A percentile compares a stretch with the other conserved stretches of the same genome.
phyloP scores from a whole-genome alignment of 2,888 invertebrate genomes.

The Aspidiotus rigidus region DNA sequence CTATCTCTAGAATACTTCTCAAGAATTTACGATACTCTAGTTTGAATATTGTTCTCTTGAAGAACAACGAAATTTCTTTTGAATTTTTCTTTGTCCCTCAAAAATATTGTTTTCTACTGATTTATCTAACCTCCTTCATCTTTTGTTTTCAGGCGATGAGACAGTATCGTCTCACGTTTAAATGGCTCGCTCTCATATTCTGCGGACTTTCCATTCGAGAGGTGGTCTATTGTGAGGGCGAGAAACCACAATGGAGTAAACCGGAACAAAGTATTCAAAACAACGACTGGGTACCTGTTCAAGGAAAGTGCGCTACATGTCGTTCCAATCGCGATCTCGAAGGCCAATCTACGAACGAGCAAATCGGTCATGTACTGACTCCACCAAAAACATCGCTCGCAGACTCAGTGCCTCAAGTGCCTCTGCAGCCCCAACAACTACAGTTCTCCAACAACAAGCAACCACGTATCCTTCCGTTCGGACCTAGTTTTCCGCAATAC shows the following conservation, averaged over 20 bases:
- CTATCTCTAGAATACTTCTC: no score
- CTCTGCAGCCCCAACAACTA: conserved; percentile 19
- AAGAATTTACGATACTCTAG: no score
- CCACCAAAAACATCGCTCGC: conserved; percentile 19
- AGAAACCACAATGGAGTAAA: conserved; percentile 37
- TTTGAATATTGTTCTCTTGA: no score
- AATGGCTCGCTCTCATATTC: conserved; percentile 17
- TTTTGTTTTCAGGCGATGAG: conserved; percentile 16
- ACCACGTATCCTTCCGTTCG: conserved; percentile 24
- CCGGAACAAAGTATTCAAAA: conserved; percentile 35
- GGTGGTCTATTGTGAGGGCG: not conserved
- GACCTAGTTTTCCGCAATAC: conserved; percentile 15
- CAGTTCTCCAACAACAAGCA: conserved; percentile 9
- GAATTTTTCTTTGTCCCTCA: no score
- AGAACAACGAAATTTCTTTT: no score
- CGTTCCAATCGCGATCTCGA: conserved; percentile 34
- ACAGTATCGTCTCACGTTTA: conserved; percentile 3
- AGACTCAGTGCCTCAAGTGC: conserved; percentile 22
- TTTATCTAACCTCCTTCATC: not conserved
- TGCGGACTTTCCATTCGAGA: conserved; percentile 9
- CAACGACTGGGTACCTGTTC: conserved; percentile 52
- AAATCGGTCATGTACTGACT: conserved; percentile 35
- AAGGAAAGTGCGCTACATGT: conserved; percentile 43
- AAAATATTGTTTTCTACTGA: no score
- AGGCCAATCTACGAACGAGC: conserved; percentile 35